These are phyloP conservation scores for Heliconius sara DNA, from an alignment of 2,888 invertebrate species.

Conservation along the genomic window DNA sequence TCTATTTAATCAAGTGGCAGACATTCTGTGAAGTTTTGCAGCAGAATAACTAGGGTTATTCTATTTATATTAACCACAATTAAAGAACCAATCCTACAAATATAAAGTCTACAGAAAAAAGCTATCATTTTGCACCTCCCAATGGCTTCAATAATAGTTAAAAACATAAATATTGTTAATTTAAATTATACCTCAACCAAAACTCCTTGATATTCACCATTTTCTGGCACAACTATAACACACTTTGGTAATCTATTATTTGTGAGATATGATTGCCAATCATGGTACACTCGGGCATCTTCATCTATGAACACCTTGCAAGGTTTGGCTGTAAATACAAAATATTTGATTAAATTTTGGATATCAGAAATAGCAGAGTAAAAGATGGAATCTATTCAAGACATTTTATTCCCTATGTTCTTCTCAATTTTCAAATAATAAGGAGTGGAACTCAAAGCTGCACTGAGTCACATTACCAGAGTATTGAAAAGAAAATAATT, in stretches of 20 bases:
- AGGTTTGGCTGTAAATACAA: slow-evolving; percentile 64
- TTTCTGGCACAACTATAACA: slow-evolving; percentile 80
- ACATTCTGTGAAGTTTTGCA: too few species aligned
- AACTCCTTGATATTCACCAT: slow-evolving; percentile 77
- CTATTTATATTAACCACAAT: too few species aligned
- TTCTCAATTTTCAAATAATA: too few species aligned
- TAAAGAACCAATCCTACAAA: too few species aligned
- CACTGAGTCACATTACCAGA: too few species aligned
- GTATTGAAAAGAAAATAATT: too few species aligned
- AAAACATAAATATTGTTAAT: neutral
- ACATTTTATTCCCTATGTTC: neutral
- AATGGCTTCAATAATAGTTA: neutral
- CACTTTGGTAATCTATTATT: slow-evolving; percentile 82
- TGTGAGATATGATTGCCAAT: slow-evolving; percentile 80
- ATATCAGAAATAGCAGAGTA: neutral
- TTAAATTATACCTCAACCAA: slow-evolving; percentile 60
- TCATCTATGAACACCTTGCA: slow-evolving; percentile 75
- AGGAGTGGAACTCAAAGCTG: too few species aligned
- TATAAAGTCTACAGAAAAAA: too few species aligned
- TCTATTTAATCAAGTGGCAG: too few species aligned
- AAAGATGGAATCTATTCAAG: neutral
- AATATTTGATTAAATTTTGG: neutral
- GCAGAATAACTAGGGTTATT: too few species aligned
- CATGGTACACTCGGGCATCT: slow-evolving; percentile 80
- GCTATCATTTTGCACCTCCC: too few species aligned